Base-by-base conservation (phyloP, 2,113 vertebrate species). In the Pleuronectes platessa region DNA sequence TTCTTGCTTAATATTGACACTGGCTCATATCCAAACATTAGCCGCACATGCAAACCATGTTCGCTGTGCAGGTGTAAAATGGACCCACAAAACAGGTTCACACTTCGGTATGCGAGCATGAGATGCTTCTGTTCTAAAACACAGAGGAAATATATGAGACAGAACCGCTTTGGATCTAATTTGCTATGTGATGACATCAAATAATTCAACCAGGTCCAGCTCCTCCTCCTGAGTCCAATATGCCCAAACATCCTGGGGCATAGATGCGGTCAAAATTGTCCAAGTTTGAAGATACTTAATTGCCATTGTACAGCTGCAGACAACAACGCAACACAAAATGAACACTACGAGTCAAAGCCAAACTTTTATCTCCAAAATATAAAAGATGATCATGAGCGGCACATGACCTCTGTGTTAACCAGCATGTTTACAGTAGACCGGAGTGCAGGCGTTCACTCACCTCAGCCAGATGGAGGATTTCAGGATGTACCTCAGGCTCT, bases 401-500 rank as follows among this genome's bases (percentile, higher is more conserved):
- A 13, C 2, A 11, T 42, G 40, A 42, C 40, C 11, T 42, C 40
- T 13, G 40, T 42, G 10, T 42, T 3, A 42, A 42, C 40, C 40
- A 42, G 40, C 40, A 13, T 42, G 40, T 42, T 42, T 11, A 42
- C 0, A 42, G 12, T 42, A 42, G 11, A 13, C 40, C 40, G 1
- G 40, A 42, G 3, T 13, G 40, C 31, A 31, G 31, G 31, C 10
- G 21, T 17, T 45, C 1, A 74, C 89, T 78, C 58, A 93, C 92
- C 92, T 92, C 84, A 23, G 90, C 56, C 0, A 93, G 88, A 11
- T 90, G 89, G 15, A 92, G 63, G 77, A 93, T 87, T 59, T 90
- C 92, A 20, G 79, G 84, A 68, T 86, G 74, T 2, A 86, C 65
- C 31, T 86, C 73, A 2, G 79, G 73, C 2, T 88, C 76, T 13